Evolutionary conservation across 2,797 vertebrate genomes (phyloP).

Genomic region (Lithobates pipiens): DNA sequence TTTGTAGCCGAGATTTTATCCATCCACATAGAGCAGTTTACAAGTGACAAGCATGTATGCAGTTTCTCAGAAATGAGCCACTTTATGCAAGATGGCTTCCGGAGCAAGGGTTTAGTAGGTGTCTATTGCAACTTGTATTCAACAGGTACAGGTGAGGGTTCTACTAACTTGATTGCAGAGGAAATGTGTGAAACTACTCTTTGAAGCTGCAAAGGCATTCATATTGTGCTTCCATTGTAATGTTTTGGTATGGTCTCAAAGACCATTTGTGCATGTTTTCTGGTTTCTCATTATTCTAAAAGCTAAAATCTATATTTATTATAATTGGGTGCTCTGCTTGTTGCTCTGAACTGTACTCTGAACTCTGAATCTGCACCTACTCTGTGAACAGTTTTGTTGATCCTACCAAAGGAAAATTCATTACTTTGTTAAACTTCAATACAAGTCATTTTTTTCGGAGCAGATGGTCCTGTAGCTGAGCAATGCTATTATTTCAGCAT

Average conservation of each 20-base stretch:
- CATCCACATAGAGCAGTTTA: no score
- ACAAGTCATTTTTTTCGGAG: constrained; percentile 75
- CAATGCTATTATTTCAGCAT: constrained; percentile 72
- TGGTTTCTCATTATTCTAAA: background rate
- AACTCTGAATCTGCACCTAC: constrained; percentile 6
- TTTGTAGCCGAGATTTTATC: no score
- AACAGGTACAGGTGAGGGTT: background rate
- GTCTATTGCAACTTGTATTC: background rate
- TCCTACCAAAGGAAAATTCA: constrained; percentile 70
- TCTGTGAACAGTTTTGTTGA: constrained; percentile 72
- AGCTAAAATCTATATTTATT: background rate
- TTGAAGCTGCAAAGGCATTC: background rate
- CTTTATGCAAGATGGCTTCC: no score
- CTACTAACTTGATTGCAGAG: background rate
- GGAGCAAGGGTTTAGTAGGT: no score
- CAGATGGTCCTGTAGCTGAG: constrained; percentile 76
- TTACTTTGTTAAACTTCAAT: constrained; percentile 75
- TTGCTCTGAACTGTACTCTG: background rate
- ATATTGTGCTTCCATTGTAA: background rate
- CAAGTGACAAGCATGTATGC: no score
- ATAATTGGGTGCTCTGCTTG: background rate
- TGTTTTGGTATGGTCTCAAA: constrained; percentile 57
- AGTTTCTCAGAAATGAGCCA: no score
- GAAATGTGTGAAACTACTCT: background rate
- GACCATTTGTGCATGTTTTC: background rate